Percentiles rank a stretch among this genome's conserved stretches.
These are phyloP conservation scores for Agrenia bidenticulata DNA, from an alignment of 2,888 invertebrate species.

Conservation along the genomic window DNA sequence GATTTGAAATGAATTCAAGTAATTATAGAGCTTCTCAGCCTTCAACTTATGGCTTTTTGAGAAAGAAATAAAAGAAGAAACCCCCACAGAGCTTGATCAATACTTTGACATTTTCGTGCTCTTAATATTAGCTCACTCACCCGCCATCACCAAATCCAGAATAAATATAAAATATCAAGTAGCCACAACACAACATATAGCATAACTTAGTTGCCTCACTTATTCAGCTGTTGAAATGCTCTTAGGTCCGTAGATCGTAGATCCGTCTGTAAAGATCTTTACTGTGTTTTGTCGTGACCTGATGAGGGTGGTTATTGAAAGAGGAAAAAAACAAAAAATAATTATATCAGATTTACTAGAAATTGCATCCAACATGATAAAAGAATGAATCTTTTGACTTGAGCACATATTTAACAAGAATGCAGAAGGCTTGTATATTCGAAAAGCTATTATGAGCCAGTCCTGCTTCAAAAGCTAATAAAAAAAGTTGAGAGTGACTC, in stretches of 20 bases:
- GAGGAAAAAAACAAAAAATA: not conserved
- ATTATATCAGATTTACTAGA: not conserved
- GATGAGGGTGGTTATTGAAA: not conserved
- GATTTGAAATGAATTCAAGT: not conserved
- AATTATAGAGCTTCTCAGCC: not conserved
- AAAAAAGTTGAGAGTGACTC: too few species aligned
- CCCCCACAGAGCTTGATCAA: constrained; percentile 9
- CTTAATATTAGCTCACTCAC: constrained; percentile 33
- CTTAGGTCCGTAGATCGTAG: not conserved
- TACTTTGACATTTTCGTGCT: constrained; percentile 28
- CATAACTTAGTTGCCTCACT: too few species aligned
- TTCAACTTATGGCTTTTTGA: not conserved
- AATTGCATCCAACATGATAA: too few species aligned
- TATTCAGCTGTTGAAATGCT: not conserved
- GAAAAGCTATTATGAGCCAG: too few species aligned
- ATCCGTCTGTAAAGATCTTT: constrained; percentile 1
- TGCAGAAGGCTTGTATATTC: too few species aligned
- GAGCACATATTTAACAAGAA: too few species aligned
- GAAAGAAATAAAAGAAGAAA: constrained; percentile 1
- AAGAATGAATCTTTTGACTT: too few species aligned
- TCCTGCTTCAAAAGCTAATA: too few species aligned
- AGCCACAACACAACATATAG: too few species aligned
- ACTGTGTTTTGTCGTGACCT: constrained; percentile 4
- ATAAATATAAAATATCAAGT: not conserved
- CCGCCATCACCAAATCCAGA: not conserved